Conservation (phyloP, 1,140 invertebrate genomes). For the Zaprionus nigranus region DNA sequence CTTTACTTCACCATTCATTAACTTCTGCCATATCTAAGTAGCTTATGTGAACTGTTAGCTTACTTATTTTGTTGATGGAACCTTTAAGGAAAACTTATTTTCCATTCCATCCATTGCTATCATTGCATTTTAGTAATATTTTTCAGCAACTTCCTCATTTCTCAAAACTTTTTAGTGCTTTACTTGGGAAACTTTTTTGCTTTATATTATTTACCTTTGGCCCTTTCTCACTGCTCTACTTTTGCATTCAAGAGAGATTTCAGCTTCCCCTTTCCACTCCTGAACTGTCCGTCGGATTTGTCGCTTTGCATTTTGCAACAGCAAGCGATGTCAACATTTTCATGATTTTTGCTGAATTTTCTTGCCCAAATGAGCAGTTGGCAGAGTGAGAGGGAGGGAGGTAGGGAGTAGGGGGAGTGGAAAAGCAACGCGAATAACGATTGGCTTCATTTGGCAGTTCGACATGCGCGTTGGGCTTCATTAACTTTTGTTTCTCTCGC, state of each 20-base stretch:
- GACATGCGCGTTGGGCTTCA: conserved; percentile 72
- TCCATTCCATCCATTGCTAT: neutral
- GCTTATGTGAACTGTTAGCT: too few relatives aligned
- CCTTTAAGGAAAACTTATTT: neutral
- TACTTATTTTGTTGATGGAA: neutral
- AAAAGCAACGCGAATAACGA: conserved; percentile 24
- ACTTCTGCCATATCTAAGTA: too few relatives aligned
- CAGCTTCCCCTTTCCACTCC: neutral
- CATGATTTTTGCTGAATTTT: conserved; percentile 20
- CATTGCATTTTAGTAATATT: conserved; percentile 3
- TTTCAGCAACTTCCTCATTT: neutral
- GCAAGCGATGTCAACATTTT: neutral
- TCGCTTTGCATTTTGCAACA: conserved; percentile 1
- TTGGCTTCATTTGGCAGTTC: conserved; percentile 70
- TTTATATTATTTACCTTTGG: neutral
- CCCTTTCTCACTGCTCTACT: neutral
- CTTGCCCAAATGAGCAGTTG: neutral
- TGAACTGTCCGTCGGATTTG: neutral
- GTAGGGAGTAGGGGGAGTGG: neutral
- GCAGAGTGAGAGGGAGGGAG: neutral
- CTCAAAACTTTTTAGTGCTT: neutral
- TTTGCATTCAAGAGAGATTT: neutral
- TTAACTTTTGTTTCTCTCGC: conserved; percentile 54
- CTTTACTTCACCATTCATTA: too few relatives aligned
- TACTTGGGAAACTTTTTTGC: neutral